phyloP scores from a whole-genome alignment of 2,888 invertebrate species.

The Folsomia manolachei region DNA sequence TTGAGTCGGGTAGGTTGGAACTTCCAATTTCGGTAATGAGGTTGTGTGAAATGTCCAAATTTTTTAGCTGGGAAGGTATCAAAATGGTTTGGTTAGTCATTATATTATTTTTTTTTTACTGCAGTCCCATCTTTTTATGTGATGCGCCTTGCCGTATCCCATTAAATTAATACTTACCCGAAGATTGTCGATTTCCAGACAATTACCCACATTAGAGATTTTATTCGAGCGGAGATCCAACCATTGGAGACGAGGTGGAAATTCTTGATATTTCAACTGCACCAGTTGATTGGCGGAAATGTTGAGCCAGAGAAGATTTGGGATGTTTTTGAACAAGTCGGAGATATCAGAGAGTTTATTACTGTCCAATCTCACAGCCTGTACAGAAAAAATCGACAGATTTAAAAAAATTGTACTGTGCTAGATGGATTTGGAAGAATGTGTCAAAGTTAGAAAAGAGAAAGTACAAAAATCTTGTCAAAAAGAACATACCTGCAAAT shows the following conservation, averaged over 20 bases:
- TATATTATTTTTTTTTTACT: too few relatives aligned
- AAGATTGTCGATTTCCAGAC: slow-evolving; percentile 75
- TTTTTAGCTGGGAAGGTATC: too few relatives aligned
- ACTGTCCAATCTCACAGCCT: slow-evolving; percentile 74
- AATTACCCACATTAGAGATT: slow-evolving; percentile 78
- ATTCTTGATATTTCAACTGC: slow-evolving; percentile 80
- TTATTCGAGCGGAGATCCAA: slow-evolving; percentile 80
- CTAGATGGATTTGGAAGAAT: too few relatives aligned
- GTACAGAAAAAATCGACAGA: neutral
- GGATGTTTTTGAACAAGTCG: slow-evolving; percentile 74
- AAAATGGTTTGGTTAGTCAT: too few relatives aligned
- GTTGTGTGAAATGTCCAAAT: slow-evolving; percentile 79
- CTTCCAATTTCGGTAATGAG: slow-evolving; percentile 76
- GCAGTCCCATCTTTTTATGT: too few relatives aligned
- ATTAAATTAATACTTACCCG: slow-evolving; percentile 69
- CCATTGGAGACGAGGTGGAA: slow-evolving; percentile 80
- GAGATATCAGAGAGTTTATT: slow-evolving; percentile 74
- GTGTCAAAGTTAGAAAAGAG: too few relatives aligned
- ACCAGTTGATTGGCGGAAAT: slow-evolving; percentile 80
- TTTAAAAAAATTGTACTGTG: too few relatives aligned
- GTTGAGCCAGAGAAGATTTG: slow-evolving; percentile 78
- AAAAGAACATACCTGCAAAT: slow-evolving; percentile 66
- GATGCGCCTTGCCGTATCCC: too few relatives aligned
- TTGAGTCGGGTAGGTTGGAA: slow-evolving; percentile 77
- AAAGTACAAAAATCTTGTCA: too few relatives aligned